Base-by-base conservation (phyloP, 2,888 invertebrate genomes). In the Drosophila nr. medialis region DNA sequence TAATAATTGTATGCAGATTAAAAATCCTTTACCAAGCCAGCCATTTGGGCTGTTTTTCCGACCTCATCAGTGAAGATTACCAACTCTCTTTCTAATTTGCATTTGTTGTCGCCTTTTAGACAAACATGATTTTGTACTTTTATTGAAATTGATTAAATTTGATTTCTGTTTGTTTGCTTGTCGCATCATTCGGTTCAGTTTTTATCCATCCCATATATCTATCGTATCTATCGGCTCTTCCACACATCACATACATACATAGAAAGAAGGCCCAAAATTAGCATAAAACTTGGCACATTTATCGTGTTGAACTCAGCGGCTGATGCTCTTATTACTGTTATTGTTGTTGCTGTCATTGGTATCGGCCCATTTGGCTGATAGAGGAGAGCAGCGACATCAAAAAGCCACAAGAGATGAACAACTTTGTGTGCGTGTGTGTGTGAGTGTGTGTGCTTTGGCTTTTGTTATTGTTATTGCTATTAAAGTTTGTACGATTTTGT, bases 81-180 rank as follows among this genome's bases (percentile, higher is more conserved):
- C 15, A n/a, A 21, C 0, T 34, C 18, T 18, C 2, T 1, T 48
- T 36, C 53, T 51, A 49, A 51, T 51, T 45, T 62, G 61, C n/a
- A 36, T 56, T 49, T 30, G 49, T 30, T 42, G 64, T 72, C 72
- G 68, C 72, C 79, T 83, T 79, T 86, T 83, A 86, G 67, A 68
- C 67, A 68, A 81, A 85, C 85, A 85, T 75, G 88, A 85, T 82
- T 85, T 85, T 85, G 88, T 88, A 90, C 84, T 84, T 74, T 80
- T 77, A 77, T 86, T 85, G 58, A 88, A 85, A 85, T 85, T 79
- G 76, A 81, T 83, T 80, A 76, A 63, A 76, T 85, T 86, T 85
- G 80, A 75, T 88, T 85, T 74, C 72, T 60, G 68, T 75, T 72
- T 73, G 61, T 64, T 42, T 49, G 63, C 62, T 56, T 56, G 71